phyloP scores from a whole-genome alignment of 2,113 vertebrate species.

The Cavia aperea region DNA sequence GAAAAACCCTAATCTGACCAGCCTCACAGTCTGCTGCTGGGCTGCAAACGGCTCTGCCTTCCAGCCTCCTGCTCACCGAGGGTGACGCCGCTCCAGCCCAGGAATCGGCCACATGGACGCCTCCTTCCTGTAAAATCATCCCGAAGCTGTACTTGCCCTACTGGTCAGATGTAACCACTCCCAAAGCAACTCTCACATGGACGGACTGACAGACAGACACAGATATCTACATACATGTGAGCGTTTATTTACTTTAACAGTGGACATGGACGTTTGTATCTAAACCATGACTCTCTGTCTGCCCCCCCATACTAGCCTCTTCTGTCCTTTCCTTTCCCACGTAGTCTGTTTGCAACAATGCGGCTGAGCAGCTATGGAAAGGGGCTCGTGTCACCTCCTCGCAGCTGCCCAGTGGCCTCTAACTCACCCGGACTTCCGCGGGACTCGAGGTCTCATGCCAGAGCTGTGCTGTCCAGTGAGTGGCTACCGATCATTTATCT shows the following conservation, averaged over 20 bases:
- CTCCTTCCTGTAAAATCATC: neutral
- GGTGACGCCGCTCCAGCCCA: too few species aligned
- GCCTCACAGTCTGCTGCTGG: neutral
- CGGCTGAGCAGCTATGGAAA: neutral
- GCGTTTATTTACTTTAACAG: neutral
- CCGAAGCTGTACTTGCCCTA: neutral
- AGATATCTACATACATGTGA: neutral
- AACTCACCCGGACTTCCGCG: neutral
- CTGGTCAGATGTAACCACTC: neutral
- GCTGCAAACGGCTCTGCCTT: neutral
- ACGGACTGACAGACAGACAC: neutral
- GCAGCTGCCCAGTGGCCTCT: neutral
- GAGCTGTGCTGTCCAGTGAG: neutral
- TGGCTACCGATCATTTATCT: neutral
- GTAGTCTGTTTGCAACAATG: neutral
- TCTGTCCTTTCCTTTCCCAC: neutral
- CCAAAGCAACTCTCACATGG: neutral
- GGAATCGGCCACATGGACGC: neutral
- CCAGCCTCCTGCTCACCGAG: neutral
- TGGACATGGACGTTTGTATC: too few species aligned
- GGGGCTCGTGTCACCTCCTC: neutral
- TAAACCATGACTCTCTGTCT: too few species aligned
- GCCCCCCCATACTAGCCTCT: too few species aligned
- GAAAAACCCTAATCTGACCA: conserved; percentile 13
- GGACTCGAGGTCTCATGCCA: neutral